Base-by-base conservation (phyloP, 2,113 vertebrate species). In the Todiramphus saurophagus region DNA sequence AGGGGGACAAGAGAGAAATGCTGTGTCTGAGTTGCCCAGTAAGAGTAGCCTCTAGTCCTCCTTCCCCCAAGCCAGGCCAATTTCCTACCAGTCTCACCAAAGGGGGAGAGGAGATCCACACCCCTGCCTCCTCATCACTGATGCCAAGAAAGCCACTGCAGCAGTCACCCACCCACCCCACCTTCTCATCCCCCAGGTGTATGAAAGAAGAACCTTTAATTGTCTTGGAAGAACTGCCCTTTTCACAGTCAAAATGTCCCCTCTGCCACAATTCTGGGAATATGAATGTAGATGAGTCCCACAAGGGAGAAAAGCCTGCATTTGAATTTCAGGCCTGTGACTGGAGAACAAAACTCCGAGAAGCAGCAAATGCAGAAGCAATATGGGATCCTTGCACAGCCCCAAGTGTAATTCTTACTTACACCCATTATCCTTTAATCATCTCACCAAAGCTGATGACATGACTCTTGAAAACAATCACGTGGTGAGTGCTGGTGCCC, bases 321-420 rank as follows among this genome's bases (percentile, higher is more conserved):
- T 92, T 89, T 81, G 77, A 78, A 92, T 90, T 87, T 75, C 80
- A 87, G 77, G 66, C 44, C 83, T 85, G 33, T 35, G 25, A 69
- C 83, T 82, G 76, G 93, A 68, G 73, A 69, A 33, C 9, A 28
- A 55, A 92, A 64, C 33, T 82, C 82, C 16, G 2, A 86, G 83
- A 92, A 81, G 27, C 48, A 50, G 48, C 44, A 84, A 59, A 78
- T 15, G 20, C 43, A 87, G 80, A 77, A 75, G 81, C 56, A 55
- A 37, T 69, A 17, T 6, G 33, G 56, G 73, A 95, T 84, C 53
- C 81, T 35, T 53, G 37, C 1, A 3, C 63, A 83, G 55, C 58
- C 67, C 25, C 90, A 86, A 70, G 79, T 35, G 75, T 63, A 92
- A 63, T 66, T 83, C 74, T 85, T 73, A 23, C 37, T 83, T 2